Conservation (phyloP, 2,797 vertebrate genomes). For the Crossoptilon crossoptilon region DNA sequence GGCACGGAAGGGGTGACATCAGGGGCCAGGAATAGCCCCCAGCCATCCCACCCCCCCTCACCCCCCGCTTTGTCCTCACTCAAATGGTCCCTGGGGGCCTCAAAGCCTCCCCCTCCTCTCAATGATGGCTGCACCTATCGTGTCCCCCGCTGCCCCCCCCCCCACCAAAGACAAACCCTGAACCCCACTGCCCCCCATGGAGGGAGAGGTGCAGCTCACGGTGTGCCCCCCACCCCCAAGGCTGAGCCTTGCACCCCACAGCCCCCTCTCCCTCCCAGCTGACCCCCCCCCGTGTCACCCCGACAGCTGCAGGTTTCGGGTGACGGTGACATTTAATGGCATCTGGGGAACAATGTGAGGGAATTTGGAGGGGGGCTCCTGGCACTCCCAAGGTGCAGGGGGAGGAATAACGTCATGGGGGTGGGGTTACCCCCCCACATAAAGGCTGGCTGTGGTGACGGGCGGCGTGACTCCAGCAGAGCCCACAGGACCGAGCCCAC, state of each 20-base stretch:
- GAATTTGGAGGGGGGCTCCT: too few relatives aligned
- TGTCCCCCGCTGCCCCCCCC: background rate
- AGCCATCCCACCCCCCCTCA: background rate
- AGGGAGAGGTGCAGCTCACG: too few relatives aligned
- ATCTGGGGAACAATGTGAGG: background rate
- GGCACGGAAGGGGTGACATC: background rate
- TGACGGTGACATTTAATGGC: background rate
- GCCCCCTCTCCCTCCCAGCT: background rate
- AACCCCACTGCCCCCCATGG: background rate
- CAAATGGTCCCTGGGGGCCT: fast-evolving
- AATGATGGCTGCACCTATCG: too few relatives aligned
- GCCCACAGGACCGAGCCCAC: background rate
- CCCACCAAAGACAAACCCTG: background rate
- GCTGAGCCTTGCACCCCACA: background rate
- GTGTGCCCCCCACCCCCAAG: background rate
- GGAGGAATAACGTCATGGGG: background rate
- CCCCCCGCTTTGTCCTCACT: background rate
- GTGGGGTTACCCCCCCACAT: background rate
- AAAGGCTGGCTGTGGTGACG: background rate
- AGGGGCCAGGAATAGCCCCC: background rate
- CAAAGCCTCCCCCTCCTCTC: background rate
- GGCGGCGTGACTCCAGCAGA: background rate
- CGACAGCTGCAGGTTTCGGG: background rate
- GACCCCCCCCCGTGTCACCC: background rate
- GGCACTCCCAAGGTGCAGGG: background rate